Evolutionary conservation across 2,888 invertebrate genomes (phyloP), one percentile per base, ranked within the genome.

Genomic region (Acronicta psi): DNA sequence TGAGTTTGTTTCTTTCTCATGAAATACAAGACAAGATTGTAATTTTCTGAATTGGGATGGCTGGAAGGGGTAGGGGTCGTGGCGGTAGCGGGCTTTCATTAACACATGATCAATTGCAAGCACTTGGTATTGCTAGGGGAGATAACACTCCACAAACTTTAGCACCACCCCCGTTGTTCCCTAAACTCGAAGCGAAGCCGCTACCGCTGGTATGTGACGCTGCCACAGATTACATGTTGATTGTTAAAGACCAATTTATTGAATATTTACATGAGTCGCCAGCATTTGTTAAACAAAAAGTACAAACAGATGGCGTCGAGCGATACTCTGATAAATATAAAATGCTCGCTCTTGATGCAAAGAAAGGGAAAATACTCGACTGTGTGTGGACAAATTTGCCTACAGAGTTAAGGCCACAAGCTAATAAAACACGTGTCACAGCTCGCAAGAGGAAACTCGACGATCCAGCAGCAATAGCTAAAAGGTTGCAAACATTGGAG

Each of bases 161-260:
- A 9, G 94, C 94, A 31, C 96, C 95, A 8, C 95, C 95, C 1
- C 95, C 95, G 11, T 86, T 95, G 47, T 96, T 95, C 81, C 96
- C 96, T 0, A 94, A 95, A 64, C 87, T 95, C n/a, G 93, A 95
- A 75, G 90, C 92, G 0, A 95, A 95, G 70, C 95, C 95, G 0
- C 86, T 95, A 14, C 91, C 93, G 0, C 73, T 95, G 18, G 89
- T 87, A 75, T 92, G 88, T 46, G 95, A 95, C 41, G 92, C 95
- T 8, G 95, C 96, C 31, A 94, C 95, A 18, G 96, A 96, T 73
- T 97, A 97, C 79, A 95, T 97, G 85, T 87, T 97, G 11, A 95
- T 96, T 41, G 94, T 97, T 63, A 96, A 96, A 79, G 96, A 96
- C 75, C 96, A 96, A 74, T 97, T 96, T 74, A 94, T 96, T 10